A percentile compares a stretch with the other conserved stretches of the same genome.
Evolutionary conservation across 1,140 invertebrate genomes (phyloP).

Genomic region (Agrilus planipennis): DNA sequence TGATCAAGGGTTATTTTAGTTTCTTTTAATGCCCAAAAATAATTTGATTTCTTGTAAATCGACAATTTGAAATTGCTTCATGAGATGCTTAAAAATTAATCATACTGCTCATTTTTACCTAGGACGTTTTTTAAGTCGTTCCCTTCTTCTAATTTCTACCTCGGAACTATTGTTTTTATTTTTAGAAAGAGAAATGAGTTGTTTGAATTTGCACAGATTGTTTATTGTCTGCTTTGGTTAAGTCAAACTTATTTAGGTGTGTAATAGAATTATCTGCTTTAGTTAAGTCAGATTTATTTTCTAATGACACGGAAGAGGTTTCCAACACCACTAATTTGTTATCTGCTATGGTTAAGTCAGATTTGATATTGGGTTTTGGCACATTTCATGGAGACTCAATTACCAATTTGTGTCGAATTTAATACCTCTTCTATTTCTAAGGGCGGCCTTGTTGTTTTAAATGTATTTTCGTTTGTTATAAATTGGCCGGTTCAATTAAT

Average conservation of each 20-base stretch:
- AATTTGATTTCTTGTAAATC: background rate
- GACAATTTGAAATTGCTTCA: background rate
- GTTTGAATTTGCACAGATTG: background rate
- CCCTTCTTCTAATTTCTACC: constrained; percentile 12
- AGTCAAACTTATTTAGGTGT: background rate
- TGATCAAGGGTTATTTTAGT: constrained; percentile 4
- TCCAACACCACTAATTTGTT: background rate
- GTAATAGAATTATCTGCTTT: background rate
- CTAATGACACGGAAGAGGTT: background rate
- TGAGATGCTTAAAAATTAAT: background rate
- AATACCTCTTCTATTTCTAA: too few relatives aligned
- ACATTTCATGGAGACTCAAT: too few relatives aligned
- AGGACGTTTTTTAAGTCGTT: constrained; percentile 7
- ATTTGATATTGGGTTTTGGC: too few relatives aligned
- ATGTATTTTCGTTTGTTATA: constrained; percentile 33
- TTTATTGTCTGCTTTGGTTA: background rate
- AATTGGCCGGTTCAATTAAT: constrained; percentile 26
- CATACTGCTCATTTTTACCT: background rate
- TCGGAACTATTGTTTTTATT: too few relatives aligned
- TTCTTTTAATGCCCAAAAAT: constrained; percentile 1
- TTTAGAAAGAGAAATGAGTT: too few relatives aligned
- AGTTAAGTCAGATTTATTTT: background rate
- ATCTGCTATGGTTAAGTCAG: too few relatives aligned
- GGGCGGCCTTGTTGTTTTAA: constrained; percentile 22
- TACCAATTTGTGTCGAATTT: too few relatives aligned